Evolutionary conservation across 2,888 invertebrate species (phyloP), one percentile per base, ranked within the genome.

Genomic region (Volucella inflata): DNA sequence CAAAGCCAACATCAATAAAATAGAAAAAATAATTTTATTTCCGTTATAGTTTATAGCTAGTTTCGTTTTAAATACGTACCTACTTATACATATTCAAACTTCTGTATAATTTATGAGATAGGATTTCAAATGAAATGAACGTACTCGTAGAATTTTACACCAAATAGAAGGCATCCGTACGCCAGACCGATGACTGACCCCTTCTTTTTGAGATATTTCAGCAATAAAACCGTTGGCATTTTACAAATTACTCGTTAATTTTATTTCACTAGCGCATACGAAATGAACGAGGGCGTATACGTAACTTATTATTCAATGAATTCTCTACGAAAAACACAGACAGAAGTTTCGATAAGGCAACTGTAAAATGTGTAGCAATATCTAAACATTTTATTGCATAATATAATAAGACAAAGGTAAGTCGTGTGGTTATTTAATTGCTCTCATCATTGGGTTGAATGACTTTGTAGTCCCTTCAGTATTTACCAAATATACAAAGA

Each of bases 231-330:
- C 44, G 14, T 46, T 62, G 60, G 46, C n/a, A 46, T 62, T 62
- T 62, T 62, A 30, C 30, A 62, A 46, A 62, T 62, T 46, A 62
- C n/a, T 62, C 60, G 44, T 62, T 62, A 46, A 62, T 62, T 62
- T 30, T 62, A 62, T 46, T 62, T 44, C 30, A 46, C 44, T 62
- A 46, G 60, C 30, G 60, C 44, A 62, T 46, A 44, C 12, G n/a
- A 2, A 62, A 46, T 62, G 30, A 46, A 42, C 21, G 21, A 42
- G 44, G 59, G 42, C n/a, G 21, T 30, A 21, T 21, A 62, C 60
- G 30, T 46, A 62, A 62, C 46, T 30, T 62, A 62, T 62, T 46
- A 62, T 62, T 21, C 46, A 62, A 62, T 62, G 60, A 46, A 38
- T 44, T 42, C 42, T 42, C 12, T 11, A 59, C 38, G 38, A 57